Percentiles rank a stretch among this genome's conserved stretches.
Conservation (phyloP, 2,888 invertebrate species). For the Rhamphomyia laevipes region DNA sequence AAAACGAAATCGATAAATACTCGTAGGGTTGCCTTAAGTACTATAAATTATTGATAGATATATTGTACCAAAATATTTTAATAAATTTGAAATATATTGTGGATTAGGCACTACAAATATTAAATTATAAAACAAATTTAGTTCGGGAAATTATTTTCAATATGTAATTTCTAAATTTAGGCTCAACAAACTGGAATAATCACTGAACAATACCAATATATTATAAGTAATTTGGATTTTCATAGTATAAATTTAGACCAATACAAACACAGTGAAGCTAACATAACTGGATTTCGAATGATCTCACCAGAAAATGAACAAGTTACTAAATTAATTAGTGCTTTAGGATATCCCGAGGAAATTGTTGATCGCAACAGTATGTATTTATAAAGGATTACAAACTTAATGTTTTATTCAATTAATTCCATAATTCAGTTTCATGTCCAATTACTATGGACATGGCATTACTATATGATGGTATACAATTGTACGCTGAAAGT, state of each 20-base stretch:
- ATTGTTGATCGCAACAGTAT: conserved; percentile 2
- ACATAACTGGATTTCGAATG: conserved; percentile 62
- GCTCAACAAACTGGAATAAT: conserved; percentile 80
- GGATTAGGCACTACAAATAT: no score
- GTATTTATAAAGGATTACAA: background rate
- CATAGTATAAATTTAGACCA: conserved; percentile 68
- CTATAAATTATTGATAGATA: no score
- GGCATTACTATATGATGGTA: conserved; percentile 75
- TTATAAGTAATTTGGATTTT: conserved; percentile 70
- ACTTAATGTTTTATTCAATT: conserved; percentile 28
- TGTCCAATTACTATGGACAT: conserved; percentile 47
- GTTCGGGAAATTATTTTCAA: conserved; percentile 22
- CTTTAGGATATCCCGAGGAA: background rate
- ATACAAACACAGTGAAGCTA: conserved; percentile 67
- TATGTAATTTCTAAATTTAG: conserved; percentile 37
- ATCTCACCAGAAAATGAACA: conserved; percentile 46
- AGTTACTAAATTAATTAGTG: conserved; percentile 40
- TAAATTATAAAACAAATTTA: no score
- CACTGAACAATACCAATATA: conserved; percentile 63
- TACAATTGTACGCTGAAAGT: conserved; percentile 65
- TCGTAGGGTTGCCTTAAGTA: no score
- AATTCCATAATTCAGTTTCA: conserved; percentile 21
- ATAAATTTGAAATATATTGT: no score
- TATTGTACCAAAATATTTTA: no score
- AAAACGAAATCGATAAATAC: no score